Evolutionary conservation across 1,140 invertebrate genomes (phyloP), one percentile per base, ranked within the genome.

Genomic region (Neodiprion virginianus): DNA sequence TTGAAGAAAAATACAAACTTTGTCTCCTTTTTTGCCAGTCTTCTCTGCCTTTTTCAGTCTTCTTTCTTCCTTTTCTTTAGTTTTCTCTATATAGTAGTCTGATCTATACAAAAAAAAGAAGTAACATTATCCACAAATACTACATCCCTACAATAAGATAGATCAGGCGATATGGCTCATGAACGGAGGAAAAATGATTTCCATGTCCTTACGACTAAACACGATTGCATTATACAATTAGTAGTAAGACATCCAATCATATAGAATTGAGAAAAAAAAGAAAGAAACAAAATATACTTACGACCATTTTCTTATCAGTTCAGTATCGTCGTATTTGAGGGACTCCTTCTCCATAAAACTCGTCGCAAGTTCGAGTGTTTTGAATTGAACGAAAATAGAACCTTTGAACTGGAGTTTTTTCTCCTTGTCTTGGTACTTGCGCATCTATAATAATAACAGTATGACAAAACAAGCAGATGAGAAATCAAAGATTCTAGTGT

Each of bases 341-440:
- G 88, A 89, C 78, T 93, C 91, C 66, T 85, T 80, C 21, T 90
- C 90, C 72, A 96, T 83, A 79, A 95, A 93, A 67, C 89, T 86
- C 77, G 94, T 92, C 14, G 93, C 93, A 79, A 92, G 90, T 71
- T 96, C 95, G 71, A 92, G 88, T 48, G 91, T 94, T 79, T 92
- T 91, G 82, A 97, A 98, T 3, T 94, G 93, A 23, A 94, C 91
- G 89, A 97, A 97, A 70, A 97, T 92, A 8, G 97, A 98, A 66
- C 97, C 97, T 89, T 99, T 96, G 81, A 97, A 97, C 50, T 90
- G 86, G 69, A 90, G 88, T 61, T 90, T 90, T 80, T 94, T 94
- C 8, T 90, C 87, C 75, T 91, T 92, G 78, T 94, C 93, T 53
- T 87, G 85, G 78, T 94, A 95, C 73, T 91, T 91, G 77, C 95